Percentiles rank a stretch among this genome's conserved stretches.
phyloP scores from a whole-genome alignment of 2,797 vertebrate genomes.

The Salmo trutta region DNA sequence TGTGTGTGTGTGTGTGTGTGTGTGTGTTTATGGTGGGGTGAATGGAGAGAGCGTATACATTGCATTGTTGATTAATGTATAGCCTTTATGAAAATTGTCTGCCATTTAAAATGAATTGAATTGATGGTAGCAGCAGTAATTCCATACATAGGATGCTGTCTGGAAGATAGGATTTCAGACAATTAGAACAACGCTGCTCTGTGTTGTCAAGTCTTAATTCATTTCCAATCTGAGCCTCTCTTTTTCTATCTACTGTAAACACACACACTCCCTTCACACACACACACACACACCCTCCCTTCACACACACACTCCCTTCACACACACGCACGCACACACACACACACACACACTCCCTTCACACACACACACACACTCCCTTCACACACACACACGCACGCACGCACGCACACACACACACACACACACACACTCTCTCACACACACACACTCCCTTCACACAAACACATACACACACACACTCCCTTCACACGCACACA shows the following conservation, averaged over 20 bases:
- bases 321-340: too few relatives aligned
- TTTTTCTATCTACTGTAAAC: background rate
- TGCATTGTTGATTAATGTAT: constrained; percentile 30
- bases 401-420: too few relatives aligned
- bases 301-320: background rate
- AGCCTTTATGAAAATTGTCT: constrained; percentile 22
- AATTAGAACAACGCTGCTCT: constrained; percentile 17
- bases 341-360: background rate
- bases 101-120: constrained; percentile 26
- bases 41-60: background rate
- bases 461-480: too few relatives aligned
- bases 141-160: background rate
- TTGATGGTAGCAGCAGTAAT: constrained; percentile 24
- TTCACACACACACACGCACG: background rate
- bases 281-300: constrained; percentile 1
- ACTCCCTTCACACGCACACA: too few relatives aligned
- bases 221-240: constrained; percentile 1
- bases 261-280: background rate
- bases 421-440: too few relatives aligned
- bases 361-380: background rate
- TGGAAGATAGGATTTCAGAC: constrained; percentile 22
- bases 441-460: too few relatives aligned
- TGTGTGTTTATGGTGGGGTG: constrained; percentile 14
- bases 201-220: constrained; percentile 23
- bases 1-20: constrained; percentile 10